phyloP scores from a whole-genome alignment of 53 echinoderm and acorn worm genomes.

The Temnopleurus reevesii region DNA sequence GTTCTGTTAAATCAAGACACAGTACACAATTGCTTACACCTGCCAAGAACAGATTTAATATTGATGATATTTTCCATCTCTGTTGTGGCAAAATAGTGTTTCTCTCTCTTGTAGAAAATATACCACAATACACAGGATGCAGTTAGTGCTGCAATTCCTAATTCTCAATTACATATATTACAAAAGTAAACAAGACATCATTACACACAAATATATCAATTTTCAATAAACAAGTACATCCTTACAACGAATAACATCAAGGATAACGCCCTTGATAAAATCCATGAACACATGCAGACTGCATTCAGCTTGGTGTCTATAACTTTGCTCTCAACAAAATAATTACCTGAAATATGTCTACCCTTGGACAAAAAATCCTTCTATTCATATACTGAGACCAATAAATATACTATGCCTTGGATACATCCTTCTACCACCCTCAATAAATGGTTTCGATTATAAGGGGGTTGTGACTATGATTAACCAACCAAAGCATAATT shows the following conservation, averaged over 20 bases:
- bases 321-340: neutral
- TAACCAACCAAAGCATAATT: neutral
- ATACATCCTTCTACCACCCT: neutral
- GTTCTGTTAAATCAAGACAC: neutral
- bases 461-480: neutral
- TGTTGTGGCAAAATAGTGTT: constrained; percentile 60
- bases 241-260: constrained; percentile 3
- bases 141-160: constrained; percentile 37
- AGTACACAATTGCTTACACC: constrained; percentile 27
- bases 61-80: constrained; percentile 61
- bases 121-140: constrained; percentile 53
- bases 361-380: neutral
- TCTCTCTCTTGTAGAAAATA: constrained; percentile 59
- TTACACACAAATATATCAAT: constrained; percentile 57
- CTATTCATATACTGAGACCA: neutral
- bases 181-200: constrained; percentile 51
- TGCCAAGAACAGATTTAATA: constrained; percentile 62
- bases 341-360: constrained; percentile 4
- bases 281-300: constrained; percentile 8
- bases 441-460: neutral
- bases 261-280: too few species aligned
- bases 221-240: constrained; percentile 57
- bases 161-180: constrained; percentile 58
- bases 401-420: neutral
- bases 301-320: neutral